Evolutionary conservation across 2,888 invertebrate species (phyloP).

Genomic region (Agonopterix subpropinquella): DNA sequence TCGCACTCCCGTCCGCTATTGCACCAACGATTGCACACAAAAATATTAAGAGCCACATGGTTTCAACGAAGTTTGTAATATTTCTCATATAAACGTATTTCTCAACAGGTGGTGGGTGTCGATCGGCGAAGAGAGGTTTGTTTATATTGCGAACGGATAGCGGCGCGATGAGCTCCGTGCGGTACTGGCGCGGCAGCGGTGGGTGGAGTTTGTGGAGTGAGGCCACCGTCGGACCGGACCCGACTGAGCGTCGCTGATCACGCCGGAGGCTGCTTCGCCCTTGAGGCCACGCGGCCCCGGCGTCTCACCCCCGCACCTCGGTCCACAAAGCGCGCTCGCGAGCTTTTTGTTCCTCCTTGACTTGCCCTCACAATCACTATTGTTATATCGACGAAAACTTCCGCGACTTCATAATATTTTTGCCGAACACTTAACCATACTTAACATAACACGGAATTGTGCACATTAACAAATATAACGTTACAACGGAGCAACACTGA

Average conservation of each 20-base stretch:
- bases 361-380: too few species aligned
- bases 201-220: constrained; percentile 29
- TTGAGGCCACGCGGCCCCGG: constrained; percentile 31
- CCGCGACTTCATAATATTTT: too few species aligned
- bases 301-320: constrained; percentile 8
- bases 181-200: constrained; percentile 42
- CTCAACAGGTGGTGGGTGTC: constrained; percentile 53
- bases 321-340: background rate
- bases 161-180: constrained; percentile 17
- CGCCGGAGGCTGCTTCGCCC: constrained; percentile 56
- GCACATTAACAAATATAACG: too few species aligned
- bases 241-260: constrained; percentile 18
- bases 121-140: constrained; percentile 47
- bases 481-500: too few species aligned
- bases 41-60: constrained; percentile 44
- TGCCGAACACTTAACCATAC: too few species aligned
- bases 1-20: constrained; percentile 20
- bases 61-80: constrained; percentile 17
- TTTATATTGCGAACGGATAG: constrained; percentile 23
- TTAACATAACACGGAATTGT: too few species aligned
- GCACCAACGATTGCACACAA: constrained; percentile 30
- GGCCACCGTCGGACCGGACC: constrained; percentile 19
- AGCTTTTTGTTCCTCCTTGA: background rate
- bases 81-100: constrained; percentile 14
- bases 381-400: too few species aligned